These are phyloP conservation scores for Drosophila pruinosa DNA, from an alignment of 1,140 invertebrate genomes.

Conservation along the genomic window DNA sequence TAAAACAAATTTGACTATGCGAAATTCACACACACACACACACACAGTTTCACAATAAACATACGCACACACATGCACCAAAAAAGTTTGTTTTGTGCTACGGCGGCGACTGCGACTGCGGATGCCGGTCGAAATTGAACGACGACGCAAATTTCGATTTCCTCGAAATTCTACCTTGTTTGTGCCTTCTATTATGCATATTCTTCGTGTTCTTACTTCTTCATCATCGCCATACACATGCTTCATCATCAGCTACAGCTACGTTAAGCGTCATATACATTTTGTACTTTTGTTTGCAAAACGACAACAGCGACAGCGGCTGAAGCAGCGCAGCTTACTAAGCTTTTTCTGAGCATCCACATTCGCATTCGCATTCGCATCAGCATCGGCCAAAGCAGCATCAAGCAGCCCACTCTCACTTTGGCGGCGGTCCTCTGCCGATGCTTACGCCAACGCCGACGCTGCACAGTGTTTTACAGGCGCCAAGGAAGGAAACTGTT, in stretches of 20 bases:
- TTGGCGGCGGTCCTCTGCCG: constrained; percentile 19
- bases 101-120: constrained; percentile 24
- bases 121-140: constrained; percentile 61
- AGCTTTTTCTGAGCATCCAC: constrained; percentile 66
- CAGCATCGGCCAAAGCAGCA: constrained; percentile 14
- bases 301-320: constrained; percentile 45
- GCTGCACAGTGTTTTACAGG: constrained; percentile 27
- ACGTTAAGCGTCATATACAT: constrained; percentile 34
- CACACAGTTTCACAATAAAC: constrained; percentile 18
- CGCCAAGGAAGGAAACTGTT: background rate
- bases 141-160: constrained; percentile 78
- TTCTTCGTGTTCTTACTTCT: constrained; percentile 45
- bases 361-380: constrained; percentile 20
- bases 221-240: constrained; percentile 38
- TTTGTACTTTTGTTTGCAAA: constrained; percentile 69
- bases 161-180: constrained; percentile 76
- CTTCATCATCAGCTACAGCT: constrained; percentile 32
- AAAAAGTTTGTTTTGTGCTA: constrained; percentile 44
- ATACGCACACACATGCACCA: constrained; percentile 13
- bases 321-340: constrained; percentile 66
- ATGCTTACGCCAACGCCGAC: constrained; percentile 23
- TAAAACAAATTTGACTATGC: constrained; percentile 66
- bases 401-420: constrained; percentile 46
- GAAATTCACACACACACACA: constrained; percentile 37
- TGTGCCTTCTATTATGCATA: constrained; percentile 72